Evolutionary conservation across 2,113 vertebrate species (phyloP), one percentile per base, ranked within the genome.

Genomic region (Galeopterus variegatus): DNA sequence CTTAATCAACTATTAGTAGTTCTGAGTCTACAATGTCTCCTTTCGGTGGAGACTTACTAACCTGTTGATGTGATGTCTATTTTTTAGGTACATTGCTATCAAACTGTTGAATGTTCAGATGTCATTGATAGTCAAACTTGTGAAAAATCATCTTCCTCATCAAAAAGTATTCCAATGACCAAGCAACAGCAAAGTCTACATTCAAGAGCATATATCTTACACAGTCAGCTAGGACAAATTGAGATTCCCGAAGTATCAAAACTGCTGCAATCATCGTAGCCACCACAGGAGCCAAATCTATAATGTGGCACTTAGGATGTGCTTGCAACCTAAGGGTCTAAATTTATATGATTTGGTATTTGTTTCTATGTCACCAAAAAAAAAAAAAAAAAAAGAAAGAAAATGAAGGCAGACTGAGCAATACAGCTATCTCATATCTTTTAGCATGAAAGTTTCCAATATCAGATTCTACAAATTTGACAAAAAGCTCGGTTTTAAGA

Each of bases 261-360:
- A 97, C 88, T 86, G 64, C 72, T 94, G 48, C 45, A 69, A 89
- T 97, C 88, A 73, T 75, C 58, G 62, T 48, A 93, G 65, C 95
- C 96, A 92, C 79, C 2, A 12, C 24, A 0, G 88, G 76, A 96
- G 45, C 58, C 62, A 33, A 36, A 62, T 48, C 65, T 80, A 10
- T 88, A 90, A 96, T 79, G 73, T 50, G 36, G 77, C 85, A 91
- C 67, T 97, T 97, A 88, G 36, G 54, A 96, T 96, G 77, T 94
- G 81, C 84, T 95, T 28, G 13, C 56, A 90, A 76, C 58, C 54
- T 85, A 90, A 91, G 88, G 73, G 33, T 87, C 60, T 93, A 95
- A 88, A 91, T 96, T 94, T 84, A 86, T 81, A 77, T 83, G 87
- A 94, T 95, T 96, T 84, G 86, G 70, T 98, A 88, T 96, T 96